Evolutionary conservation across 2,888 invertebrate genomes (phyloP), one percentile per base, ranked within the genome.

Genomic region (Andrena dorsata): DNA sequence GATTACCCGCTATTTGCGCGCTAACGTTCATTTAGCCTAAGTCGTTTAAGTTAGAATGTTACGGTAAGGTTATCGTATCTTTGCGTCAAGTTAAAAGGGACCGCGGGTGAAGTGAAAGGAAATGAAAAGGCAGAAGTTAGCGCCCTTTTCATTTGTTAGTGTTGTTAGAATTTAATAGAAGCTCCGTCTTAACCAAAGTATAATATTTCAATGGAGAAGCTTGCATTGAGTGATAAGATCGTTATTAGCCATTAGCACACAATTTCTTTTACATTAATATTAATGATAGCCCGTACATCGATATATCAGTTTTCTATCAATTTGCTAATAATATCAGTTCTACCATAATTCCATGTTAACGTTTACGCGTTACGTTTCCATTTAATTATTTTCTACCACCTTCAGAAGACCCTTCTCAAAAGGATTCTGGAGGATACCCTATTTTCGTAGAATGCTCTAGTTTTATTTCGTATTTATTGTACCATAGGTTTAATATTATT

Each of bases 1-100:
- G 78, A 80, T 86, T 87, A 87, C 80, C 83, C 77, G 60, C 65
- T 77, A 82, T 7, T 75, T 71, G 26, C 74, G 72, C 76, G 80
- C 10, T 69, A 66, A 76, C 49, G 7, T 79, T 79, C 69, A 71
- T 73, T 85, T 85, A 86, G 58, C 32, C n/a, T 80, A 83, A 58
- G 28, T 53, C 53, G 56, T 80, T 87, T 86, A 76, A 85, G 76
- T 83, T 69, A 68, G 64, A 75, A 64, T 56, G 63, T 83, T 82
- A 28, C 6, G 20, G 63, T 71, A 73, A 66, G 68, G 78, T 74
- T 75, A 75, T 83, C 78, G 63, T 82, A 82, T 73, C 63, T 23
- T 63, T 65, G 7, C 53, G 7, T 68, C 20, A 49, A 41, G 63
- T 68, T 23, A 23, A 10, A 47, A 35, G 41, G 23, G n/a, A 30